Evolutionary conservation across 2,797 vertebrate genomes (phyloP).

Genomic region (Graptemys geographica): DNA sequence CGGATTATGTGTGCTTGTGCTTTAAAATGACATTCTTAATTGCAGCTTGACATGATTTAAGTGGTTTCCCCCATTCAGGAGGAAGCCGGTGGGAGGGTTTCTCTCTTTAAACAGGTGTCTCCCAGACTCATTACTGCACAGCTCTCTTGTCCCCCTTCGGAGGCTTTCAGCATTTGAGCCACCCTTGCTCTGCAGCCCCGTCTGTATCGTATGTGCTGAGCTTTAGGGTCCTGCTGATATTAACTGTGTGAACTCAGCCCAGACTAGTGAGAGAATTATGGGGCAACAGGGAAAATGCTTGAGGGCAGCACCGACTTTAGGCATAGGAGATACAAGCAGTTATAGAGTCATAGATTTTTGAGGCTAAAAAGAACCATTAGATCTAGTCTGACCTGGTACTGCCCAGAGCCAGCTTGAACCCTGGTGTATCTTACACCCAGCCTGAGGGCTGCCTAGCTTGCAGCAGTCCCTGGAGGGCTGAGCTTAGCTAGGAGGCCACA

Average conservation of each 20-base stretch:
- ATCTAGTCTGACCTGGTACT: neutral
- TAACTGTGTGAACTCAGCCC: neutral
- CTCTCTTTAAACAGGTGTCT: conserved; percentile 31
- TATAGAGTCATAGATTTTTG: neutral
- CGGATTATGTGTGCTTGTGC: conserved; percentile 32
- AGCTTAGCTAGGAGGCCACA: neutral
- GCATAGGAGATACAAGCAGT: neutral
- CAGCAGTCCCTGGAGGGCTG: neutral
- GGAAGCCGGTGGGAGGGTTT: conserved; percentile 17
- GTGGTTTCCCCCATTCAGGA: conserved; percentile 28
- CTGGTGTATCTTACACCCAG: neutral
- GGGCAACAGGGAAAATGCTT: neutral
- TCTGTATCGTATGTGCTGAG: neutral
- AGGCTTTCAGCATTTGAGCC: neutral
- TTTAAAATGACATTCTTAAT: conserved; percentile 59
- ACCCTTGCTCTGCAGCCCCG: fast-evolving
- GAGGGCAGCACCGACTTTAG: neutral
- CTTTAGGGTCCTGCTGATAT: neutral
- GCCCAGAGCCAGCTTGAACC: neutral
- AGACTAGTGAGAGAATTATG: neutral
- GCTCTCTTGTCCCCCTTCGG: neutral
- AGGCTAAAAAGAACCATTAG: neutral
- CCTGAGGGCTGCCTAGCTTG: neutral
- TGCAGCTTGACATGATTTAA: conserved; percentile 42
- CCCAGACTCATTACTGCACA: neutral